Evolutionary conservation across 2,113 vertebrate genomes (phyloP).

Genomic region (Madoqua kirkii): DNA sequence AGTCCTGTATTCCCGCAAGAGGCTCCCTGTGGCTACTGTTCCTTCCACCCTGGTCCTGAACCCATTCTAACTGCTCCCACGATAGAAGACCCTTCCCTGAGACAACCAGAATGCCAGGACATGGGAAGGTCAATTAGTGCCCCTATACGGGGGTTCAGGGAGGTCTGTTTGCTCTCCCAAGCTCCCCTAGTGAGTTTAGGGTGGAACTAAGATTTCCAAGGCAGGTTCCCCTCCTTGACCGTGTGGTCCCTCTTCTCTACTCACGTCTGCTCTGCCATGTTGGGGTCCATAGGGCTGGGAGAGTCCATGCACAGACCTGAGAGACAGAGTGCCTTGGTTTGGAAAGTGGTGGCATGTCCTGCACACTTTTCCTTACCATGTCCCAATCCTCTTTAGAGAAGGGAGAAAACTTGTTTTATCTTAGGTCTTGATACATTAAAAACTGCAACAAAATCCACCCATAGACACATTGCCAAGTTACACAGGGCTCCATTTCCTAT

Average conservation of each 20-base stretch:
- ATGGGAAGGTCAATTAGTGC: not conserved
- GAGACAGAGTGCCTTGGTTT: slow-evolving; percentile 8
- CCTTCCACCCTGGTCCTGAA: not conserved
- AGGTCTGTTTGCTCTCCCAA: not conserved
- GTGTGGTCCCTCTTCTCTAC: slow-evolving; percentile 62
- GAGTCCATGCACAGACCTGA: slow-evolving; percentile 88
- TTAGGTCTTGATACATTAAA: slow-evolving; percentile 6
- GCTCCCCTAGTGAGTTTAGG: not conserved
- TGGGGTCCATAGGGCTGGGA: slow-evolving; percentile 82
- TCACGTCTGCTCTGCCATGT: slow-evolving; percentile 84
- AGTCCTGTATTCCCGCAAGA: not conserved
- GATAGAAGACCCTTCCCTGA: not conserved
- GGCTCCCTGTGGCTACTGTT: not conserved
- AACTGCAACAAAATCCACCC: slow-evolving; percentile 19
- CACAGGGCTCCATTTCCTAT: not conserved
- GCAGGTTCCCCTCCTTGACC: not conserved
- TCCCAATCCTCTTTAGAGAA: not conserved
- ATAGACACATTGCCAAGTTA: not conserved
- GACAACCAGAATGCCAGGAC: not conserved
- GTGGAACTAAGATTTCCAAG: not conserved
- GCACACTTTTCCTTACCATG: not conserved
- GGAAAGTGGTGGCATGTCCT: not conserved
- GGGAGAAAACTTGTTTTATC: not conserved
- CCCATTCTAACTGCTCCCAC: not conserved
- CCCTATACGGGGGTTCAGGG: not conserved